Evolutionary conservation across 2,113 vertebrate species (phyloP), one percentile per base, ranked within the genome.

Genomic region (Chaenogobius annularis): DNA sequence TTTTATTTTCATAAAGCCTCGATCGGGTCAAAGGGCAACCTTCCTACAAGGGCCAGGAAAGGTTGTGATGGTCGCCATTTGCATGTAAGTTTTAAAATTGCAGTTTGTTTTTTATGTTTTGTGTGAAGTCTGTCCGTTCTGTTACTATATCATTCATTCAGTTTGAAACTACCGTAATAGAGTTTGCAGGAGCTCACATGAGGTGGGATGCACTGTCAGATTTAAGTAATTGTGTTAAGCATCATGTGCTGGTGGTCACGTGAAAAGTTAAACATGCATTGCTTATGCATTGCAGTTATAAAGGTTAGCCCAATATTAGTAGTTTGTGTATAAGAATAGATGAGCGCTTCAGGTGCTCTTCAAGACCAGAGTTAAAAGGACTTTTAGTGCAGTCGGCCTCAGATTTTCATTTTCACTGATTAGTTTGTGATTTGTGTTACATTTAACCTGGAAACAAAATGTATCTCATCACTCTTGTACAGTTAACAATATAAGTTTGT

Each of bases 51-150:
- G 98, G 58, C 96, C 98, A 35, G 97, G 97, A 78, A 99, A 98
- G 84, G 98, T 99, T 84, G 98, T 99, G 65, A 97, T 96, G 95
- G 96, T 99, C 48, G 98, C 98, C 61, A 98, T 99, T 88, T 99
- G 97, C 93, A 99, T 99, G 98, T 99, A 95, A 96, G 98, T 95
- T 84, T 20, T 66, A 12, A 20, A 5, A 5, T 43, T 50, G 74
- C 15, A 17, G 10, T 44, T 52, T 23, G 13, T 72, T 46, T 22
- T 48, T 15, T 17, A 31, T 73, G 15, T 58, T 22, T 64, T 22
- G 40, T 56, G 11, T 7, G 26, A 31, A 50, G 8, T 17, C 0
- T 1, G 8, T 54, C 50, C 19, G 7, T 54, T 54, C n/a, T 66
- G 73, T 74, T 62, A 62, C 59, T 68, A 46, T 5, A 2, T 37